phyloP scores from a whole-genome alignment of 2,888 invertebrate genomes.

The Glaucopsyche alexis region DNA sequence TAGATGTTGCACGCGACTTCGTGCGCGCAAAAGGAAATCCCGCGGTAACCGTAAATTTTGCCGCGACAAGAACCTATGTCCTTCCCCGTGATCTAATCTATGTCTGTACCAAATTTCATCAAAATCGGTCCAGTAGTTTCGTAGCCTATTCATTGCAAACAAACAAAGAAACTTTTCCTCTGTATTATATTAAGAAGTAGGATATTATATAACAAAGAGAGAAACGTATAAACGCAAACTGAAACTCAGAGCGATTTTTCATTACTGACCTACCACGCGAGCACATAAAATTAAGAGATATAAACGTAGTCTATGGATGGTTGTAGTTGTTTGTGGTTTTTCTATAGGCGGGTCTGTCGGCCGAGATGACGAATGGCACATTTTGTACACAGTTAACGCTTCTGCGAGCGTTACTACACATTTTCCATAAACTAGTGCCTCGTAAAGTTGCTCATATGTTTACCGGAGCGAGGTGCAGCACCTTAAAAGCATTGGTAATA shows the following conservation, averaged over 20 bases:
- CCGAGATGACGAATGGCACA: slow-evolving; percentile 42
- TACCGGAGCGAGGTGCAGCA: slow-evolving; percentile 74
- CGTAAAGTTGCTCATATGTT: slow-evolving; percentile 77
- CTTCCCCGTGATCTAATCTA: too few relatives aligned
- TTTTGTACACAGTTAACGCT: slow-evolving; percentile 52
- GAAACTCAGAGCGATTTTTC: background rate
- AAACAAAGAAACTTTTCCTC: too few relatives aligned
- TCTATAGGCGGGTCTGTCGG: slow-evolving; percentile 53
- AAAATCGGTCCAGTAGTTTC: too few relatives aligned
- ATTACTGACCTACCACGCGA: slow-evolving; percentile 9
- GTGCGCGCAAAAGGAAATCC: too few relatives aligned
- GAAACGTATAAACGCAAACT: background rate
- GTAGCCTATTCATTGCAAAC: too few relatives aligned
- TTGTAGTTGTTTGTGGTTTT: slow-evolving; percentile 36
- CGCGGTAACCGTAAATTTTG: too few relatives aligned
- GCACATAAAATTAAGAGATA: slow-evolving; percentile 21
- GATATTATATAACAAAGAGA: background rate
- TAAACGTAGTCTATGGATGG: slow-evolving; percentile 18
- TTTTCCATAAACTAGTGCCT: slow-evolving; percentile 71
- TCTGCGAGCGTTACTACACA: slow-evolving; percentile 63
- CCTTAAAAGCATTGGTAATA: slow-evolving; percentile 81
- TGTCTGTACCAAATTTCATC: too few relatives aligned
- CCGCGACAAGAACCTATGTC: too few relatives aligned
- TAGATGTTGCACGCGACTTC: too few relatives aligned
- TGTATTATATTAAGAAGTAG: too few relatives aligned